phyloP scores from a whole-genome alignment of 1,140 invertebrate genomes.

The Heliconius nattereri region DNA sequence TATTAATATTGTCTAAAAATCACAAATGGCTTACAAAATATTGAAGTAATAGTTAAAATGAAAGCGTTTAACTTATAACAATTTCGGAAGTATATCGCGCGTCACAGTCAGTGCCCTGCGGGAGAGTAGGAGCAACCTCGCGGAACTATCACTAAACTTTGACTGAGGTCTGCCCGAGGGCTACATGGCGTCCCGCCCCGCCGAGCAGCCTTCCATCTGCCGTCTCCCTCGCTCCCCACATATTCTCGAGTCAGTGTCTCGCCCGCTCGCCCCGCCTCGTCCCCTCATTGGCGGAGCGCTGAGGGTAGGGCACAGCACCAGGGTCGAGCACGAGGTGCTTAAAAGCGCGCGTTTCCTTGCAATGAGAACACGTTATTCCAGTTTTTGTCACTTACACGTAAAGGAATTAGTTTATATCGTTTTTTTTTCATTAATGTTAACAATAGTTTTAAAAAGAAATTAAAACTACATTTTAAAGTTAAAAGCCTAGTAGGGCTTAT shows the following conservation, averaged over 20 bases:
- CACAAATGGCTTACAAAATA: background rate
- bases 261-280: constrained; percentile 39
- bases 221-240: constrained; percentile 28
- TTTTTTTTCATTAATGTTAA: background rate
- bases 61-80: background rate
- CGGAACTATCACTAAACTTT: constrained; percentile 42
- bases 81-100: constrained; percentile 12
- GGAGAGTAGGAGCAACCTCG: constrained; percentile 10
- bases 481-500: background rate
- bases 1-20: background rate
- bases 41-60: background rate
- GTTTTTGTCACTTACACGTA: constrained; percentile 15
- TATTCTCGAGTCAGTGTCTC: constrained; percentile 24
- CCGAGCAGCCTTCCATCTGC: constrained; percentile 29
- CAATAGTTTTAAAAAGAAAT: background rate
- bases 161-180: constrained; percentile 44
- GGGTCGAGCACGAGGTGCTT: constrained; percentile 9
- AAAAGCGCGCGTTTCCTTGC: constrained; percentile 20
- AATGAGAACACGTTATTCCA: constrained; percentile 12
- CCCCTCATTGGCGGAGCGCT: constrained; percentile 42
- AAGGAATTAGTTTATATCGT: background rate
- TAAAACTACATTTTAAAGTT: background rate
- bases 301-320: constrained; percentile 8
- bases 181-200: constrained; percentile 30
- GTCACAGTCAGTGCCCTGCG: background rate